Conservation (phyloP, 2,888 invertebrate species). For the Drosophila helvetica region DNA sequence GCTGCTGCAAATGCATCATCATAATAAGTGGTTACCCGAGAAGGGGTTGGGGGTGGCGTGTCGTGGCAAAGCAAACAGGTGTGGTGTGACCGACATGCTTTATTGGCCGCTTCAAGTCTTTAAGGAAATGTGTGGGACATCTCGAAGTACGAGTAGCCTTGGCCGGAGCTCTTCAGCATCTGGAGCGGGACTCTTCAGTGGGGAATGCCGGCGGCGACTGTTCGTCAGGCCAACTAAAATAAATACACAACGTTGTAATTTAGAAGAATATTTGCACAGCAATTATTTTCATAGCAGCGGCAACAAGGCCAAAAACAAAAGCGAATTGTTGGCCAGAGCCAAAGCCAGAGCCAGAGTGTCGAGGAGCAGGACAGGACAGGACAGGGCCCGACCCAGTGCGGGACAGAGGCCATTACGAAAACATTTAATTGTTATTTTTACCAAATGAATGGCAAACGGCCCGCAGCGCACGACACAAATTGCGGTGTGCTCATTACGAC, state of each 20-base stretch:
- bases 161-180: constrained; percentile 28
- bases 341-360: constrained; percentile 10
- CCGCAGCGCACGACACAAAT: constrained; percentile 71
- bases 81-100: constrained; percentile 16
- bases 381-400: constrained; percentile 37
- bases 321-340: constrained; percentile 60
- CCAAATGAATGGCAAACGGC: constrained; percentile 78
- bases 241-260: constrained; percentile 72
- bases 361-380: constrained; percentile 35
- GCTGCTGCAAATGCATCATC: constrained; percentile 43
- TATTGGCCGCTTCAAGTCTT: constrained; percentile 31
- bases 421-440: constrained; percentile 77
- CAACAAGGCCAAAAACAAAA: constrained; percentile 66
- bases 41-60: not conserved
- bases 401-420: constrained; percentile 76
- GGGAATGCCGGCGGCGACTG: constrained; percentile 35
- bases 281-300: constrained; percentile 69
- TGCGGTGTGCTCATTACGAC: constrained; percentile 78
- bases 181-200: constrained; percentile 23
- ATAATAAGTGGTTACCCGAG: constrained; percentile 32
- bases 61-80: constrained; percentile 32
- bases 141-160: constrained; percentile 30
- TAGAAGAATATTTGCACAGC: constrained; percentile 71
- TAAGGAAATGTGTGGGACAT: constrained; percentile 4
- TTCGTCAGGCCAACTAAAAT: constrained; percentile 62